phyloP scores from a whole-genome alignment of 2,113 vertebrate genomes.

The Trochalopteron elliotii region DNA sequence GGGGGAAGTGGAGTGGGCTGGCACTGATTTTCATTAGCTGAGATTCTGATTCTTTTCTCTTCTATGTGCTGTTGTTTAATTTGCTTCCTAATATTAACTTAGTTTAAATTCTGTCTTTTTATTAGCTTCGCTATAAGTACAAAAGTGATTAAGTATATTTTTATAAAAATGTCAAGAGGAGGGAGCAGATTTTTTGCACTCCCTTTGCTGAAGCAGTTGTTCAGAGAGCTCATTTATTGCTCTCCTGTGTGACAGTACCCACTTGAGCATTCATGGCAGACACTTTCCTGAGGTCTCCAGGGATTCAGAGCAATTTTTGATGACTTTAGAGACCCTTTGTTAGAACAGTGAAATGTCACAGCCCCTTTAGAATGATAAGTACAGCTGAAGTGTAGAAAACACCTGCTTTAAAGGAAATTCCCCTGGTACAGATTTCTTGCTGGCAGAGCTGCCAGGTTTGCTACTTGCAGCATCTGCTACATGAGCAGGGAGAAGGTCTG shows the following conservation, averaged over 20 bases:
- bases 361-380: not conserved
- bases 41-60: not conserved
- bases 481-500: not conserved
- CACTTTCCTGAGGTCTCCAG: not conserved
- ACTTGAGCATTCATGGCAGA: not conserved
- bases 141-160: not conserved
- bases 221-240: not conserved
- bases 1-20: not conserved
- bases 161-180: not conserved
- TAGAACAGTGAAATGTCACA: conserved; percentile 34
- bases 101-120: not conserved
- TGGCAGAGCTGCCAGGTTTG: not conserved
- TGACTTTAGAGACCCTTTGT: conserved; percentile 9
- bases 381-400: not conserved
- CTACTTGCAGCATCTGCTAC: not conserved
- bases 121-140: not conserved
- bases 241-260: not conserved
- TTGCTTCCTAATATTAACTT: not conserved
- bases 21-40: not conserved
- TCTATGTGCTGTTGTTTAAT: not conserved
- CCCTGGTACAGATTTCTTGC: not conserved
- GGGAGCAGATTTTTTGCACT: not conserved
- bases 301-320: not conserved
- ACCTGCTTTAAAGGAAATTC: not conserved
- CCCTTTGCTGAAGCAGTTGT: not conserved